These are phyloP conservation scores for Paedocypris sp. DNA, from an alignment of 2,113 vertebrate species.

Conservation along the genomic window DNA sequence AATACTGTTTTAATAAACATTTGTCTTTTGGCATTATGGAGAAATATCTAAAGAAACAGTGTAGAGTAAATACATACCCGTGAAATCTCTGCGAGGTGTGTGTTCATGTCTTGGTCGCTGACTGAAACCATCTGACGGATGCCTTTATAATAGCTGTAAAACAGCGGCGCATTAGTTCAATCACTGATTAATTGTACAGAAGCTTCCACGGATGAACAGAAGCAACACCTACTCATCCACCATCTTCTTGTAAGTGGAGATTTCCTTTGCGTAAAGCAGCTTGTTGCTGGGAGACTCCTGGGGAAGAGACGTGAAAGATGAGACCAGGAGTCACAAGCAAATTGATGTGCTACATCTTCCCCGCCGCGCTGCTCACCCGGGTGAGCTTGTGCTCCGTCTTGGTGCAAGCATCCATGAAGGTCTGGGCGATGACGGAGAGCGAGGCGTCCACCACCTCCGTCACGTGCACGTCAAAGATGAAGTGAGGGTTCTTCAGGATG, in stretches of 20 bases:
- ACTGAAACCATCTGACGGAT: conserved; percentile 91
- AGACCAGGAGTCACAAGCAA: not conserved
- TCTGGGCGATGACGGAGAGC: conserved; percentile 92
- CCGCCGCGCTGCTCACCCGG: conserved; percentile 59
- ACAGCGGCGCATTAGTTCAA: not conserved
- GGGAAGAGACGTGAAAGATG: conserved; percentile 9
- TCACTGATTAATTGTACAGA: not conserved
- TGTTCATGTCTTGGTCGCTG: conserved; percentile 98
- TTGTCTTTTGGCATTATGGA: too few species aligned
- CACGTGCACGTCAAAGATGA: conserved; percentile 89
- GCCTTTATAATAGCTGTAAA: conserved; percentile 80
- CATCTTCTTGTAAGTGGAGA: conserved; percentile 97
- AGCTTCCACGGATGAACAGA: not conserved
- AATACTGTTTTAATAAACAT: too few species aligned
- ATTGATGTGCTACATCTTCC: not conserved
- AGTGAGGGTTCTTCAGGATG: conserved; percentile 93
- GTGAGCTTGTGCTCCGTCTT: conserved; percentile 96
- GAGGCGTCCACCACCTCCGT: conserved; percentile 90
- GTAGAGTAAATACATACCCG: too few species aligned
- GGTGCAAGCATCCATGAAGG: conserved; percentile 98
- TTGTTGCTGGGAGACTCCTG: conserved; percentile 97
- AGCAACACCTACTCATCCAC: conserved; percentile 86
- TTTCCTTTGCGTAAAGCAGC: conserved; percentile 93
- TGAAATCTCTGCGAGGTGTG: conserved; percentile 91
- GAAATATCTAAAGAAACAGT: too few species aligned